Base-by-base conservation (phyloP, 2,888 invertebrate genomes). In the Onchidella celtica region DNA sequence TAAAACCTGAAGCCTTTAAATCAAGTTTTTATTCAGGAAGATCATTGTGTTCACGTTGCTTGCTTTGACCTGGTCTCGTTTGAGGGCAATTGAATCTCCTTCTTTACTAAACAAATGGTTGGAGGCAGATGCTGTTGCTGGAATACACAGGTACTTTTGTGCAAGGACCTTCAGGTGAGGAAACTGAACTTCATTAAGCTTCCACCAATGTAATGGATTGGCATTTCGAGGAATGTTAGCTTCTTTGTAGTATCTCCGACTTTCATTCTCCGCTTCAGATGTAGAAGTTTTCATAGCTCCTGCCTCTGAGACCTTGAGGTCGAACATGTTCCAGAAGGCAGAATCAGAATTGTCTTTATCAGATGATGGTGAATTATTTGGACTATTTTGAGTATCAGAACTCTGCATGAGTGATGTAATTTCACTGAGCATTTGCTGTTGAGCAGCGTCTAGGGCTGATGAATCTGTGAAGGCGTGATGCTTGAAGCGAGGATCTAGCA, bases 401-500 rank as follows among this genome's bases (percentile, higher is more conserved):
- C 32, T 63, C 59, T 74, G 59, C 24, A 66, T 72, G 29, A 69
- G 34, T 1, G 27, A 34, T 9, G 76, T 61, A 32, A 72, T 27
- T 61, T 77, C 82, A 36, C 32, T 36, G 24, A 82, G 40, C 27
- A 82, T 36, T 3, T 77, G 47, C n/a, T 81, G 80, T n/a, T 81
- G 74, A 1, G 75, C 55, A 9, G 65, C 24, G n/a, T 81, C 80
- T 57, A 81, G 14, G 29, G 80, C 80, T 34, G 80, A 11, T 9
- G 47, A 17, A 65, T 81, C 80, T 0, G 80, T 81, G 75, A 81
- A 81, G 21, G 80, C 80, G 66, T 82, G 82, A 1, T 57, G 78
- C 47, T 82, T 82, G 66, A 82, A 82, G 1, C 82, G 78, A 34
- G 82, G 82, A 24, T 82, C 82, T 40, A 82, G 47, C 47, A 78